These are phyloP conservation scores for Dendroctonus valens DNA, from an alignment of 1,140 invertebrate species.

Conservation along the genomic window DNA sequence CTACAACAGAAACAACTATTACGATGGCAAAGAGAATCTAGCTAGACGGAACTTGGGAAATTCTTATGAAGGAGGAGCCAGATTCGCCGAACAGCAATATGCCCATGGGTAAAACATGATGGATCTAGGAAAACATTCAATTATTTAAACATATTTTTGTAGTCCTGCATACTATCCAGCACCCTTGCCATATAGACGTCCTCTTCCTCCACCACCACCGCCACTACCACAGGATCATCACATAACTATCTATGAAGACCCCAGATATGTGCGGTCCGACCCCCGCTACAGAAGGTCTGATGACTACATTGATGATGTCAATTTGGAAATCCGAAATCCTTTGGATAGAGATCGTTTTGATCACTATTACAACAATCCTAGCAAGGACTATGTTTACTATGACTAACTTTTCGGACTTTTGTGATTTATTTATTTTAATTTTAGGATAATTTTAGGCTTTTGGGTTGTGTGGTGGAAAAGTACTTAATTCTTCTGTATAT, in stretches of 20 bases:
- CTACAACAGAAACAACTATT: conserved; percentile 56
- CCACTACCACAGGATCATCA: conserved; percentile 16
- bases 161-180: conserved; percentile 23
- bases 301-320: conserved; percentile 36
- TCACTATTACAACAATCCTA: conserved; percentile 26
- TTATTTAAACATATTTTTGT: not conserved
- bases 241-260: conserved; percentile 52
- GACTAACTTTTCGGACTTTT: conserved; percentile 6
- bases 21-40: conserved; percentile 53
- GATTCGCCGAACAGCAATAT: conserved; percentile 49
- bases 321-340: conserved; percentile 37
- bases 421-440: conserved; percentile 8
- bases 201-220: not conserved
- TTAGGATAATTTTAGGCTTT: no score
- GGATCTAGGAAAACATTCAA: conserved; percentile 8
- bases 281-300: conserved; percentile 47
- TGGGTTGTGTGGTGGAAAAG: no score
- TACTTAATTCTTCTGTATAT: no score
- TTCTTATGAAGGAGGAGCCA: conserved; percentile 51
- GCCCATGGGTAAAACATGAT: conserved; percentile 29
- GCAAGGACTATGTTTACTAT: conserved; percentile 36
- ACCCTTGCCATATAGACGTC: conserved; percentile 6
- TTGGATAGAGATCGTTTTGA: conserved; percentile 30
- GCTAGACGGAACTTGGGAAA: conserved; percentile 52
- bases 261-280: conserved; percentile 51